phyloP scores from a whole-genome alignment of 2,888 invertebrate genomes.

The Cataglyphis cursor region DNA sequence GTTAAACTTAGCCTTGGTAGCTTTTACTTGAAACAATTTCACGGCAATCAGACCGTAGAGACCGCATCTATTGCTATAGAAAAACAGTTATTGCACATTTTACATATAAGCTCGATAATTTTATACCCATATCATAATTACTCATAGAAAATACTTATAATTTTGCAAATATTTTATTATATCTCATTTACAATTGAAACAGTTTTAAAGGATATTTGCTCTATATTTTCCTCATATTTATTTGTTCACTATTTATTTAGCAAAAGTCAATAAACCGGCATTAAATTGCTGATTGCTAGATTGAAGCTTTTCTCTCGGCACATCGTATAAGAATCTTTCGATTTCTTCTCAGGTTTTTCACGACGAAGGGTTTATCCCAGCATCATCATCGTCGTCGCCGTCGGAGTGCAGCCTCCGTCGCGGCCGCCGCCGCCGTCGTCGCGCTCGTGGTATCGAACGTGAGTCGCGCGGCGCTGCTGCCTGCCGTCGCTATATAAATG shows the following conservation, averaged over 20 bases:
- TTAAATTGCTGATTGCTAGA: not conserved
- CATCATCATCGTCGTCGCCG: conserved; percentile 59
- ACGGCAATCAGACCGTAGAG: conserved; percentile 46
- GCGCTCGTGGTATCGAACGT: conserved; percentile 73
- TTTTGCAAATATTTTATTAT: not conserved
- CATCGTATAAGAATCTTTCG: conserved; percentile 51
- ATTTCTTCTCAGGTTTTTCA: conserved; percentile 72
- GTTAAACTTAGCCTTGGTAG: conserved; percentile 1
- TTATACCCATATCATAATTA: not conserved
- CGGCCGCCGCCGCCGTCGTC: conserved; percentile 59
- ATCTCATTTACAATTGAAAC: not conserved
- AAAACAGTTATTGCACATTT: conserved; percentile 32
- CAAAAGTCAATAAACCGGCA: not conserved
- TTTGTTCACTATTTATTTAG: not conserved
- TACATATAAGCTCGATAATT: conserved; percentile 15
- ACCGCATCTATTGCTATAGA: conserved; percentile 25
- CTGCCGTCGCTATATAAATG: conserved; percentile 80
- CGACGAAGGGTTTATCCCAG: conserved; percentile 69
- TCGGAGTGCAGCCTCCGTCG: conserved; percentile 61
- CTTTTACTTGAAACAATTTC: conserved; percentile 28
- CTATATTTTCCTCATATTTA: not conserved
- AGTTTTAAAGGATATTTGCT: not conserved
- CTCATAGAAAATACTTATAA: not conserved
- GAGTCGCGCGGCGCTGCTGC: conserved; percentile 74
- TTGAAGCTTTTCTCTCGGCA: not conserved